Percentiles rank a stretch among this genome's conserved stretches.
phyloP scores from a whole-genome alignment of 2,888 invertebrate genomes.

The Tetrapedia diversipes region DNA sequence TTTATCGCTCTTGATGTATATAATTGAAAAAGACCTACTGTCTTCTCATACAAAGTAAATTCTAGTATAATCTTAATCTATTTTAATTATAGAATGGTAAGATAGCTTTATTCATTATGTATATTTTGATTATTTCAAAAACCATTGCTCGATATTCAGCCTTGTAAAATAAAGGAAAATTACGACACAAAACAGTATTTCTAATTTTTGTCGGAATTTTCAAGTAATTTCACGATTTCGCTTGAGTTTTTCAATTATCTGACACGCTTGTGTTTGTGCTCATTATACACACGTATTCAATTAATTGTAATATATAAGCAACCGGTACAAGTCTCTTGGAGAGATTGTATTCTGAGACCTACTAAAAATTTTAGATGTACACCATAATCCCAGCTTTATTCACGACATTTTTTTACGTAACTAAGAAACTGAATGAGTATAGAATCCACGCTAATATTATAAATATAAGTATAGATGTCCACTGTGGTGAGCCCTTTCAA shows the following conservation, averaged over 20 bases:
- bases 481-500: slow-evolving; percentile 76
- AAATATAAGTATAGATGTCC: slow-evolving; percentile 52
- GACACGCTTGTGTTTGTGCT: slow-evolving; percentile 27
- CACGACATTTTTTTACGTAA: not conserved
- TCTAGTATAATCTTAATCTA: not conserved
- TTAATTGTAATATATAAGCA: slow-evolving; percentile 1
- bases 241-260: slow-evolving; percentile 46
- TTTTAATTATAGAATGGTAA: not conserved
- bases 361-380: not conserved
- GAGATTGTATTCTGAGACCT: not conserved
- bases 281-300: not conserved
- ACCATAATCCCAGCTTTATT: not conserved
- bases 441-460: slow-evolving; percentile 31
- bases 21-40: slow-evolving; percentile 8
- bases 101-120: not conserved
- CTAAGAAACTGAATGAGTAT: not conserved
- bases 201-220: slow-evolving; percentile 8
- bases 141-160: not conserved
- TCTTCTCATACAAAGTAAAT: slow-evolving; percentile 5
- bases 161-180: not conserved
- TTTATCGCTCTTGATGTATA: not conserved
- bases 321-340: slow-evolving; percentile 20
- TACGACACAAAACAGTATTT: not conserved
- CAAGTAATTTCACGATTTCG: slow-evolving; percentile 28
- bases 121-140: not conserved